Evolutionary conservation across 2,888 invertebrate species (phyloP).

Genomic region (Drosophila quinaria): DNA sequence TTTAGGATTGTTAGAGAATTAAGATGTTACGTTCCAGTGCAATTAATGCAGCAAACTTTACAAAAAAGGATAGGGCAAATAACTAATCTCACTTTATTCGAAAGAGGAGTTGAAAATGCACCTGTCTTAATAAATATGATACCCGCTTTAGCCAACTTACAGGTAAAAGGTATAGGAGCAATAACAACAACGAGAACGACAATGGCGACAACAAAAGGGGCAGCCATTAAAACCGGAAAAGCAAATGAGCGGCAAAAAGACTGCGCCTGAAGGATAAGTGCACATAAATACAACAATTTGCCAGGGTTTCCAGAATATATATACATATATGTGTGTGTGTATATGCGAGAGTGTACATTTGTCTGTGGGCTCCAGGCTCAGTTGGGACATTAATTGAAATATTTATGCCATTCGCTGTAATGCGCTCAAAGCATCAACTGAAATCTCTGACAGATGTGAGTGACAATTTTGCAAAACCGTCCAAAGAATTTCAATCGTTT

Average conservation of each 20-base stretch:
- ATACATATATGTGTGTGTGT: not conserved
- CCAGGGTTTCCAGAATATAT: slow-evolving; percentile 33
- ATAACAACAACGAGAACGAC: slow-evolving; percentile 35
- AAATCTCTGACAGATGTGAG: slow-evolving; percentile 10
- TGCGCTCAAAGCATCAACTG: slow-evolving; percentile 12
- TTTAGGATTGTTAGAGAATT: too few species aligned
- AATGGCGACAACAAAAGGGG: slow-evolving; percentile 50
- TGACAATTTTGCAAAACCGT: slow-evolving; percentile 8
- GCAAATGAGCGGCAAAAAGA: slow-evolving; percentile 63
- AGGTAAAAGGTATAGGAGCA: slow-evolving; percentile 32
- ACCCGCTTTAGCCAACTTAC: not conserved
- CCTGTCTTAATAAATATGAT: not conserved
- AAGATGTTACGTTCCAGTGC: not conserved
- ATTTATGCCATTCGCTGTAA: slow-evolving; percentile 60
- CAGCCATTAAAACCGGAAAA: slow-evolving; percentile 66
- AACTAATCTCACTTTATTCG: not conserved
- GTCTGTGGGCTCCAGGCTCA: slow-evolving; percentile 19
- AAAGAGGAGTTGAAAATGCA: not conserved
- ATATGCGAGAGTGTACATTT: slow-evolving; percentile 8
- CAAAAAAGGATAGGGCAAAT: not conserved
- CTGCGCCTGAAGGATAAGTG: slow-evolving; percentile 62
- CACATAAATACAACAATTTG: slow-evolving; percentile 64
- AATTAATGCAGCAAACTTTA: not conserved
- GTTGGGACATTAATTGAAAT: slow-evolving; percentile 71
- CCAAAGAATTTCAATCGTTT: slow-evolving; percentile 4